Percentiles rank a stretch among this genome's conserved stretches.
Evolutionary conservation across 2,113 vertebrate species (phyloP).

Genomic region (Nansenia antarctica): DNA sequence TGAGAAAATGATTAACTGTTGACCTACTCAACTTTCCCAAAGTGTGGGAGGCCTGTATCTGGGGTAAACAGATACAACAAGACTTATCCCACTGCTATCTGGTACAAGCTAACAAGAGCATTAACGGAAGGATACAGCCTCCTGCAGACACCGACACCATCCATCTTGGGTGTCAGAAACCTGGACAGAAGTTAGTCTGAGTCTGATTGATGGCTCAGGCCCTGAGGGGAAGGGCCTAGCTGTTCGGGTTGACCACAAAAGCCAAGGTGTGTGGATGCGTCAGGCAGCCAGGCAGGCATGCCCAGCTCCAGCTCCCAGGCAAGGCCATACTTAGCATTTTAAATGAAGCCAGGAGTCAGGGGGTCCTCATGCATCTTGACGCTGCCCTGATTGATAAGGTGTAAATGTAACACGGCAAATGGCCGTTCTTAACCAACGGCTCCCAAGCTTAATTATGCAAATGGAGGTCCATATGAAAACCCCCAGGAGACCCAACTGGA

Average conservation of each 20-base stretch:
- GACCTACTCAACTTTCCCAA: conserved; percentile 35
- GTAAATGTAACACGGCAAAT: conserved; percentile 65
- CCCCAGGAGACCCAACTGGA: conserved; percentile 54
- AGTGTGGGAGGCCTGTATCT: conserved; percentile 22
- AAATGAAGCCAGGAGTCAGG: conserved; percentile 60
- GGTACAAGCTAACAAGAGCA: conserved; percentile 60
- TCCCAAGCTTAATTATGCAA: conserved; percentile 73
- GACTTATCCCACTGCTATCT: conserved; percentile 40
- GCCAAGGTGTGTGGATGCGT: conserved; percentile 47
- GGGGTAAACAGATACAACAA: conserved; percentile 37
- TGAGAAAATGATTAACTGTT: conserved; percentile 57
- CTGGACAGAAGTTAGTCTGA: conserved; percentile 74
- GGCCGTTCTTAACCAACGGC: conserved; percentile 55
- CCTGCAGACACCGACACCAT: conserved; percentile 61
- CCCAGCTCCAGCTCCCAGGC: conserved; percentile 24
- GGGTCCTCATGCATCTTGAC: conserved; percentile 51
- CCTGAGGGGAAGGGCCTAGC: conserved; percentile 37
- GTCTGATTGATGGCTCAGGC: conserved; percentile 73
- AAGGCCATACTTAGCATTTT: conserved; percentile 66
- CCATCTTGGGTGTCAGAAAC: conserved; percentile 71
- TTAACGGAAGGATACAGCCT: conserved; percentile 60
- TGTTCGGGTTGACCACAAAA: conserved; percentile 46
- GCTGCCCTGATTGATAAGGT: conserved; percentile 69
- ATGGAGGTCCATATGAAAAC: conserved; percentile 45
- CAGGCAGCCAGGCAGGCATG: conserved; percentile 3